Evolutionary conservation across 2,113 vertebrate species (phyloP).

Genomic region (Herpetotheres cachinnans): DNA sequence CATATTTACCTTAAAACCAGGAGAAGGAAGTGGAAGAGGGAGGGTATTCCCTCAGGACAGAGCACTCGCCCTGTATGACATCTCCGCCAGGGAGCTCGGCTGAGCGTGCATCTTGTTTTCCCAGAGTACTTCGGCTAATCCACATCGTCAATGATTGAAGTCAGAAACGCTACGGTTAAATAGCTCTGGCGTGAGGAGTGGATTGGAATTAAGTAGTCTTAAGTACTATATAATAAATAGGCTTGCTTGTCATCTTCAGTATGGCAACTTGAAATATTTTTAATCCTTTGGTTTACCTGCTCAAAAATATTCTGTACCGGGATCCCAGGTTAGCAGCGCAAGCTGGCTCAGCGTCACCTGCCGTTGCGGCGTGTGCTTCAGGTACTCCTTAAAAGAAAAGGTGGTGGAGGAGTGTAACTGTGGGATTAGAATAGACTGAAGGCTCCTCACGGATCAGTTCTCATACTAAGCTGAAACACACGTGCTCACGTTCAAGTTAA

Average conservation of each 20-base stretch:
- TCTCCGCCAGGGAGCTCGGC: neutral
- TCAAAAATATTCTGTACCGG: neutral
- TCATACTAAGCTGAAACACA: fast-evolving
- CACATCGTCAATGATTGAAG: neutral
- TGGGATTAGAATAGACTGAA: neutral
- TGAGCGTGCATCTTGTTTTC: neutral
- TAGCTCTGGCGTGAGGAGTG: neutral
- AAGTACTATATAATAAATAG: neutral
- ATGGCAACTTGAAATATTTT: neutral
- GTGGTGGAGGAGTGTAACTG: fast-evolving
- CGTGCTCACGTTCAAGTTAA: neutral
- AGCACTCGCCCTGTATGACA: neutral
- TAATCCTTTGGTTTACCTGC: constrained; percentile 24
- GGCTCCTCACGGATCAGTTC: neutral
- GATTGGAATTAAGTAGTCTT: constrained; percentile 29
- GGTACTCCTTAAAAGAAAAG: too few species aligned
- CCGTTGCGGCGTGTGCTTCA: fast-evolving
- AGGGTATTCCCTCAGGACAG: neutral
- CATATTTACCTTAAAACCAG: neutral
- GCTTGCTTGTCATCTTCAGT: neutral
- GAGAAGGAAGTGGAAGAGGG: neutral
- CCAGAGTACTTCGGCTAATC: neutral
- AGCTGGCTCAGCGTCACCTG: neutral
- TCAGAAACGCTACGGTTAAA: constrained; percentile 1
- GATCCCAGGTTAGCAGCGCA: neutral